A percentile compares a stretch with the other conserved stretches of the same genome.
phyloP scores from a whole-genome alignment of 2,113 vertebrate genomes.

The Anguilla japonica region DNA sequence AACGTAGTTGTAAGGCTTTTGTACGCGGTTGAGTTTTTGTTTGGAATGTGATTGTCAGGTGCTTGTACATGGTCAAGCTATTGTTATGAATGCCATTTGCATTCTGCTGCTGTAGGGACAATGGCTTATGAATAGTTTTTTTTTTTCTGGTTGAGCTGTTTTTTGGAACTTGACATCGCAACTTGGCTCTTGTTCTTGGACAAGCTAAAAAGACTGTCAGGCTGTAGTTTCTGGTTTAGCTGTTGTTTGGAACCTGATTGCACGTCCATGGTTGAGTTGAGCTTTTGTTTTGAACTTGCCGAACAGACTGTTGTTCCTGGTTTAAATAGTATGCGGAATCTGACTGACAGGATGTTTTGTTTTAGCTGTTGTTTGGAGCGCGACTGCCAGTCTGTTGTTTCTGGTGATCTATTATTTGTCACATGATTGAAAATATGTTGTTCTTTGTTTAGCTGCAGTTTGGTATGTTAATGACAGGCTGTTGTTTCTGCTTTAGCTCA shows the following conservation, averaged over 20 bases:
- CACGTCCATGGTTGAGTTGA: neutral
- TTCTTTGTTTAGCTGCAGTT: neutral
- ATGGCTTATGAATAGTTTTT: too few relatives aligned
- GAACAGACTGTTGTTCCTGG: neutral
- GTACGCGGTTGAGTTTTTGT: neutral
- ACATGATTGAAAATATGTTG: neutral
- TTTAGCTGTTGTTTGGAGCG: too few relatives aligned
- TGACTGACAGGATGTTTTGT: neutral
- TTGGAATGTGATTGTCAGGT: neutral
- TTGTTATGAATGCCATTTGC: too few relatives aligned
- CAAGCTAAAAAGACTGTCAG: neutral
- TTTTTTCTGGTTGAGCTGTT: neutral
- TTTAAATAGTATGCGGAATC: neutral
- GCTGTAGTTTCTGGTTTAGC: neutral
- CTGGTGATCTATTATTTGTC: too few relatives aligned
- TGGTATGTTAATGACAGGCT: neutral
- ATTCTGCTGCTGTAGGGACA: neutral
- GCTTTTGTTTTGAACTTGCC: neutral
- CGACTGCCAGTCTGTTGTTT: neutral
- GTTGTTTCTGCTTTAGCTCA: neutral
- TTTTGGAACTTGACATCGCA: neutral
- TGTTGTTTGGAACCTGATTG: neutral
- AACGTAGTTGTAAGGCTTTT: neutral
- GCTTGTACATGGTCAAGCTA: neutral
- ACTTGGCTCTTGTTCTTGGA: neutral